A percentile compares a stretch with the other conserved stretches of the same genome.
Conservation (phyloP, 1,140 invertebrate species). For the Myzus persicae region DNA sequence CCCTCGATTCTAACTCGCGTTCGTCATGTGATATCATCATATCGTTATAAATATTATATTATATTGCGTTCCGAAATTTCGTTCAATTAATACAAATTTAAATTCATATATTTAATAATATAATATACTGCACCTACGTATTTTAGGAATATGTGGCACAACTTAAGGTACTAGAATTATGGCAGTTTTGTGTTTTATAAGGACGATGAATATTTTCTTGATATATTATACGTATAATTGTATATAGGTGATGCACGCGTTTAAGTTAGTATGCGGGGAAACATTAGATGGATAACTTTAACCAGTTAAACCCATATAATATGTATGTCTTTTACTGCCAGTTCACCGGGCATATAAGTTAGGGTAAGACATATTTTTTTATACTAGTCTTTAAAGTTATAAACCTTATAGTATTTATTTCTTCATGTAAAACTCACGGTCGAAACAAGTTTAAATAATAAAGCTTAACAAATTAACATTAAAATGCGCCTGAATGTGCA, state of each 20-base stretch:
- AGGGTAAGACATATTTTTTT: background rate
- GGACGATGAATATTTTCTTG: background rate
- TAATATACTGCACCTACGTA: background rate
- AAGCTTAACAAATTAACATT: background rate
- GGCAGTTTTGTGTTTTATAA: background rate
- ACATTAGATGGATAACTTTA: background rate
- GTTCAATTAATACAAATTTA: background rate
- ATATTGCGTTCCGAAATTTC: background rate
- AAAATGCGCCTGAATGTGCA: background rate
- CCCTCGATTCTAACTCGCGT: constrained; percentile 15
- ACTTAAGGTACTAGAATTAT: background rate
- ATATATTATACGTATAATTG: background rate
- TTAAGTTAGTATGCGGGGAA: background rate
- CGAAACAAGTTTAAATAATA: background rate
- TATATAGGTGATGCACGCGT: background rate
- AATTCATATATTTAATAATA: background rate
- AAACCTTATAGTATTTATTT: background rate
- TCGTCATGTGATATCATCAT: constrained; percentile 20
- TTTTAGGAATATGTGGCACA: background rate
- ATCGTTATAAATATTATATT: background rate
- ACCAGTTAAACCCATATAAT: background rate
- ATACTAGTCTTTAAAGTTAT: background rate
- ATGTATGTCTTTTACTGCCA: background rate
- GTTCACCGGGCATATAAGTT: background rate
- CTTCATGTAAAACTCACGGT: background rate